A percentile compares a stretch with the other conserved stretches of the same genome.
phyloP scores from a whole-genome alignment of 2,113 vertebrate genomes.

The Piprites chloris region DNA sequence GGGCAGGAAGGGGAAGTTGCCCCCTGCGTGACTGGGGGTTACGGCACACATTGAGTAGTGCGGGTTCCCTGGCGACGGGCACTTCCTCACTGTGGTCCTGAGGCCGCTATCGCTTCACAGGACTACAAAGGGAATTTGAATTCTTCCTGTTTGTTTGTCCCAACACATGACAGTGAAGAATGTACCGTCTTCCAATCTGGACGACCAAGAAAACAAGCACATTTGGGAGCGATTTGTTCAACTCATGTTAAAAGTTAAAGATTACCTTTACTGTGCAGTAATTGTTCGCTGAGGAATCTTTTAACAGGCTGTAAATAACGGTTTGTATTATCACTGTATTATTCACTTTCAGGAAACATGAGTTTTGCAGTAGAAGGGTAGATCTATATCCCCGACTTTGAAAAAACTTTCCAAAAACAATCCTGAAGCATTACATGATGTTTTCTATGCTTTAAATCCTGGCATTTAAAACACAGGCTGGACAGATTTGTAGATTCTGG shows the following conservation, averaged over 20 bases:
- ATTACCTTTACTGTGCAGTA: not conserved
- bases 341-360: not conserved
- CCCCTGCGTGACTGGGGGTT: not conserved
- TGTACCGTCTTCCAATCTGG: not conserved
- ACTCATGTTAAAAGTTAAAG: not conserved
- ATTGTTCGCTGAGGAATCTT: not conserved
- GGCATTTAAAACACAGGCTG: not conserved
- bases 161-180: not conserved
- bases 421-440: not conserved
- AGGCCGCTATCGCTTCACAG: not conserved
- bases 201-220: not conserved
- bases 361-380: not conserved
- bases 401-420: not conserved
- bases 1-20: slow-evolving; percentile 19
- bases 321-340: not conserved
- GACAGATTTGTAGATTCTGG: not conserved
- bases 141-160: not conserved
- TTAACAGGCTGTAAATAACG: not conserved
- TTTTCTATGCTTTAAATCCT: not conserved
- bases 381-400: not conserved
- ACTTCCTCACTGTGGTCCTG: not conserved
- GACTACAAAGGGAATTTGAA: not conserved
- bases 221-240: not conserved
- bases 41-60: not conserved
- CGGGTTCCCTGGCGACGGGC: not conserved